phyloP scores from a whole-genome alignment of 2,888 invertebrate genomes.

The Drosophila limbata region DNA sequence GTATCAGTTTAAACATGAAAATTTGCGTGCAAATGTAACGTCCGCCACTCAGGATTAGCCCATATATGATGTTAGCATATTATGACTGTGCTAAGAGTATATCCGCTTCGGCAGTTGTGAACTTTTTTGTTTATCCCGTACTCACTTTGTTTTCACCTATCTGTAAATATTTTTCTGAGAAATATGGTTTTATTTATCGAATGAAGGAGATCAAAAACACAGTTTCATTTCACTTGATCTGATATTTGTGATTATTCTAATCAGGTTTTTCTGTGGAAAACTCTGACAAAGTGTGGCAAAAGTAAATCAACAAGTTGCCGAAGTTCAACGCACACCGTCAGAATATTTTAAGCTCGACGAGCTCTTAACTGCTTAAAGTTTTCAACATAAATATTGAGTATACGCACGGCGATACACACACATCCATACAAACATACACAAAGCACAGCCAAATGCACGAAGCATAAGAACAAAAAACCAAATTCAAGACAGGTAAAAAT shows the following conservation, averaged over 20 bases:
- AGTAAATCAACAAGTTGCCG: slow-evolving; percentile 75
- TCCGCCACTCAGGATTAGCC: too few relatives aligned
- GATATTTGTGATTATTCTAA: slow-evolving; percentile 63
- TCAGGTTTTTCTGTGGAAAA: slow-evolving; percentile 53
- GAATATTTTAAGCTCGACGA: slow-evolving; percentile 76
- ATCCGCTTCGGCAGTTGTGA: neutral
- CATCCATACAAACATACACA: slow-evolving; percentile 20
- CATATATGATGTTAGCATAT: neutral
- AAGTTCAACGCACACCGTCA: slow-evolving; percentile 64
- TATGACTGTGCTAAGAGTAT: neutral
- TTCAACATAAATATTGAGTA: slow-evolving; percentile 79
- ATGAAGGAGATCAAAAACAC: slow-evolving; percentile 62
- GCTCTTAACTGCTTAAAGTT: slow-evolving; percentile 79
- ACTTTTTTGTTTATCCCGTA: neutral
- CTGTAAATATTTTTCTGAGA: slow-evolving; percentile 7
- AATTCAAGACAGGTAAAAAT: slow-evolving; percentile 49
- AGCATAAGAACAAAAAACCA: slow-evolving; percentile 38
- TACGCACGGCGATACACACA: slow-evolving; percentile 51
- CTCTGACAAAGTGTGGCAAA: slow-evolving; percentile 53
- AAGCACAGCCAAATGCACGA: slow-evolving; percentile 40
- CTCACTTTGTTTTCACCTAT: neutral
- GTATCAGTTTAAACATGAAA: too few relatives aligned
- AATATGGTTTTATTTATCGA: slow-evolving; percentile 16
- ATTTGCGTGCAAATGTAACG: too few relatives aligned
- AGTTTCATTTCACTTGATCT: slow-evolving; percentile 39